A percentile compares a stretch with the other conserved stretches of the same genome.
Evolutionary conservation across 35 echinoderm and acorn worm genomes (phyloP).

Genomic region (Apostichopus californicus): DNA sequence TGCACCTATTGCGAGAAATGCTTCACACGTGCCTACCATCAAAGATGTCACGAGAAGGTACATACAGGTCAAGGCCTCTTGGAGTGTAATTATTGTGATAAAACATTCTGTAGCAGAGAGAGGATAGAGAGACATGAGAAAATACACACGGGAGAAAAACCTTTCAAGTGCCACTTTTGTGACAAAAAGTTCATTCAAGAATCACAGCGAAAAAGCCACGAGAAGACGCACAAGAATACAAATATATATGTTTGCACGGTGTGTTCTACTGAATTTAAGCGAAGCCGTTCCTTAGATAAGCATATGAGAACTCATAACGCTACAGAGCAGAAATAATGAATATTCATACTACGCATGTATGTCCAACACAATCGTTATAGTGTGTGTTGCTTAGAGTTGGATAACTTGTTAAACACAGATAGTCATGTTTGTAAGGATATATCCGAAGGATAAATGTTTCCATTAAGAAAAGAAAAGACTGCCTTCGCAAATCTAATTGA

Average conservation of each 20-base stretch:
- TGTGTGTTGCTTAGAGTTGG: too few species aligned
- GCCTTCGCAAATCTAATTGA: too few species aligned
- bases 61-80: slow-evolving; percentile 84
- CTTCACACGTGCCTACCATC: slow-evolving; percentile 63
- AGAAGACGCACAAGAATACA: slow-evolving; percentile 19
- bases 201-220: slow-evolving; percentile 30
- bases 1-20: slow-evolving; percentile 76
- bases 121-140: slow-evolving; percentile 64
- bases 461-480: too few species aligned
- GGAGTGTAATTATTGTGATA: slow-evolving; percentile 73
- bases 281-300: background rate
- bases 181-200: slow-evolving; percentile 61
- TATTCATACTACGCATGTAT: too few species aligned
- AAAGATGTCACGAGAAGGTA: slow-evolving; percentile 65
- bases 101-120: slow-evolving; percentile 65
- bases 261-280: slow-evolving; percentile 5
- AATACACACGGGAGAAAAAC: slow-evolving; percentile 69
- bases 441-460: too few species aligned
- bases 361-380: too few species aligned
- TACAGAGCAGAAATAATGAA: background rate
- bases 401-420: too few species aligned
- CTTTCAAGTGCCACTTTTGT: slow-evolving; percentile 75
- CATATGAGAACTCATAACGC: slow-evolving; percentile 31
- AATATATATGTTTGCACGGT: background rate
- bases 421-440: too few species aligned